phyloP scores from a whole-genome alignment of 2,888 invertebrate genomes.

The Tinea pellionella region DNA sequence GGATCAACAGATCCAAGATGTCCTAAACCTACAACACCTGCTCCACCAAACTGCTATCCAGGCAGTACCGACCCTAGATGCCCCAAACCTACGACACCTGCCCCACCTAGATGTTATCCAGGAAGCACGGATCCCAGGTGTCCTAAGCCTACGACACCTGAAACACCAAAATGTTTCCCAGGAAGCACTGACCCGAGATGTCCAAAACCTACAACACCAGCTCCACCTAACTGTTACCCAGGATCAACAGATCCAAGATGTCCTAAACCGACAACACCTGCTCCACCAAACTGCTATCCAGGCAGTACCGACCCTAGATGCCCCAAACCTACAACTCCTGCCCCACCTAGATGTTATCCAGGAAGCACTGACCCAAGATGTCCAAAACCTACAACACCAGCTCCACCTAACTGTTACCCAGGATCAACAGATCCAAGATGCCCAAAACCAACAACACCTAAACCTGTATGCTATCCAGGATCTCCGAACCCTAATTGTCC shows the following conservation, averaged over 20 bases:
- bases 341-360: conserved; percentile 23
- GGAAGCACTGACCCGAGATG: conserved; percentile 20
- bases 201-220: conserved; percentile 25
- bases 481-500: conserved; percentile 23
- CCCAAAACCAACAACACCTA: conserved; percentile 25
- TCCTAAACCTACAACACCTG: conserved; percentile 27
- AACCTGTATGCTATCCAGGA: conserved; percentile 24
- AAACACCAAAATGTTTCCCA: conserved; percentile 24
- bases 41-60: conserved; percentile 23
- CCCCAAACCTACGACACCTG: conserved; percentile 21
- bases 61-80: conserved; percentile 30
- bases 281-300: conserved; percentile 31
- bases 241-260: conserved; percentile 20
- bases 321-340: conserved; percentile 22
- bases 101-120: conserved; percentile 34
- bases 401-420: conserved; percentile 23
- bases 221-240: conserved; percentile 24
- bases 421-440: conserved; percentile 26
- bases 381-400: conserved; percentile 24
- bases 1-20: conserved; percentile 24
- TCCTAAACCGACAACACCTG: conserved; percentile 29
- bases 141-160: conserved; percentile 24
- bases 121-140: conserved; percentile 35
- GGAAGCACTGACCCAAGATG: conserved; percentile 26
- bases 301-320: conserved; percentile 35